Conservation (phyloP, 2,888 invertebrate genomes). For the Brachylomia viminalis region DNA sequence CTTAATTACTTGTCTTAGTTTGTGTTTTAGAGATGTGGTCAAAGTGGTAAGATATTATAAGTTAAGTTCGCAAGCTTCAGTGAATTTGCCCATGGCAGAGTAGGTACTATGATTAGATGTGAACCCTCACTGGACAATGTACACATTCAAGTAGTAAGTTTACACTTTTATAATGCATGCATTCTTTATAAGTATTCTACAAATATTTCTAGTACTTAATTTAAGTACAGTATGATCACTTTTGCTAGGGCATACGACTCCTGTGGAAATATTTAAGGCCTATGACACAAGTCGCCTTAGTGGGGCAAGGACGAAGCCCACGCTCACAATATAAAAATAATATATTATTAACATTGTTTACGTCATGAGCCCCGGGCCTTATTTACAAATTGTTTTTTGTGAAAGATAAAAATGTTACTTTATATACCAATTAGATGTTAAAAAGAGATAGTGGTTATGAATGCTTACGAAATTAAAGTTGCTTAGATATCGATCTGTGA, state of each 20-base stretch:
- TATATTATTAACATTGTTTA: slow-evolving; percentile 16
- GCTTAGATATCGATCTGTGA: not conserved
- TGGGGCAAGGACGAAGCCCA: slow-evolving; percentile 53
- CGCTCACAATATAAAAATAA: slow-evolving; percentile 20
- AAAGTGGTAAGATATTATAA: slow-evolving; percentile 16
- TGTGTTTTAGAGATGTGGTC: slow-evolving; percentile 2
- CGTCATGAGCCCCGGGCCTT: not conserved
- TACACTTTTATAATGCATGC: not conserved
- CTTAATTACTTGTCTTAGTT: not conserved
- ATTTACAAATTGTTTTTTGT: not conserved
- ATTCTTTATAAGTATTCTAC: not conserved
- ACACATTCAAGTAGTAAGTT: slow-evolving; percentile 8
- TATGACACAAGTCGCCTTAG: slow-evolving; percentile 26
- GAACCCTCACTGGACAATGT: not conserved
- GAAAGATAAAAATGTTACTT: not conserved
- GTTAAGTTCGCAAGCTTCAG: not conserved
- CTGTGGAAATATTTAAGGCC: slow-evolving; percentile 29
- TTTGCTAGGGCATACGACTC: not conserved
- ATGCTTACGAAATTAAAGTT: not conserved
- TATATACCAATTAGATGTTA: not conserved
- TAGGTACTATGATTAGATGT: not conserved
- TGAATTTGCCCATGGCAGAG: slow-evolving; percentile 2
- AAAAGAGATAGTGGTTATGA: not conserved
- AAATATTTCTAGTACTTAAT: not conserved
- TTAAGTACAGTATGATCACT: not conserved